Evolutionary conservation across 92 coral and sea anemone species (phyloP).

Genomic region (Pocillopora grandis): DNA sequence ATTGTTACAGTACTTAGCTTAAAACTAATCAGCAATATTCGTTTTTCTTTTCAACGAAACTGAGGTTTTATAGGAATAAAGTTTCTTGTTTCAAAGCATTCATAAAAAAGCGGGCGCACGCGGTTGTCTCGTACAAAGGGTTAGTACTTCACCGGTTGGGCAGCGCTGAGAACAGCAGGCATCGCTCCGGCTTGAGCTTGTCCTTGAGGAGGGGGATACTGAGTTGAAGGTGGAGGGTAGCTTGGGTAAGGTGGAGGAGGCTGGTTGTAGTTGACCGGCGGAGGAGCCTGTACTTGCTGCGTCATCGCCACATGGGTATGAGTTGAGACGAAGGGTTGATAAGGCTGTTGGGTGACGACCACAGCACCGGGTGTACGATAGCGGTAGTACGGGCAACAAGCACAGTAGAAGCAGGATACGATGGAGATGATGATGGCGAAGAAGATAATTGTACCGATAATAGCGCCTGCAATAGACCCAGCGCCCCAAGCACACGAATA

Average conservation of each 20-base stretch:
- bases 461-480: not conserved
- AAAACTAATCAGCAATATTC: too few species aligned
- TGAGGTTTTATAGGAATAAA: too few species aligned
- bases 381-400: conserved; percentile 30
- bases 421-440: not conserved
- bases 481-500: not conserved
- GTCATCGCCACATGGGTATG: not conserved
- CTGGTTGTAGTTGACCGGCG: not conserved
- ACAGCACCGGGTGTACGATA: not conserved
- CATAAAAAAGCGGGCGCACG: too few species aligned
- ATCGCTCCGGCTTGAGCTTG: not conserved
- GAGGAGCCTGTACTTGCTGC: not conserved
- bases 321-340: conserved; percentile 4
- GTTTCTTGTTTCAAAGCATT: too few species aligned
- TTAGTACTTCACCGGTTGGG: not conserved
- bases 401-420: conserved; percentile 10
- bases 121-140: not conserved
- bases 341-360: not conserved
- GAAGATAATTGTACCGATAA: not conserved
- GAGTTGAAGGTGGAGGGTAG: too few species aligned
- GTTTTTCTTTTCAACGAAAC: too few species aligned
- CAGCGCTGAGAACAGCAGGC: not conserved
- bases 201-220: not conserved
- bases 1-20: too few species aligned
- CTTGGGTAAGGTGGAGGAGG: conserved; percentile 15